phyloP scores from a whole-genome alignment of 1,140 invertebrate genomes.

The Pollicipes pollicipes region DNA sequence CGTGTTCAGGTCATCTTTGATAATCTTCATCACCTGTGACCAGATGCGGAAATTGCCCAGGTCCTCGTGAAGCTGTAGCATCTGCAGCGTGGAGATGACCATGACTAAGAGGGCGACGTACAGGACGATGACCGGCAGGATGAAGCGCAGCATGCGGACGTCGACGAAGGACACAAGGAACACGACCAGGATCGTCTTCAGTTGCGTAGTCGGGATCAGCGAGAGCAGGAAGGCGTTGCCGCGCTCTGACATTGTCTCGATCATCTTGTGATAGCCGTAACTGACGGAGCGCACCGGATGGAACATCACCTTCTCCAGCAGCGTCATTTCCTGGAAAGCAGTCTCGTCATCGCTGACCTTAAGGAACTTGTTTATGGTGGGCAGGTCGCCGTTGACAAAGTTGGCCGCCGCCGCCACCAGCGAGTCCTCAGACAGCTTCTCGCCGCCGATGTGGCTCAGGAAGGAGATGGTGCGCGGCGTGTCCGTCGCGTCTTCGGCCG shows the following conservation, averaged over 20 bases:
- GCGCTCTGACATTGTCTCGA: background rate
- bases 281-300: background rate
- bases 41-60: constrained; percentile 53
- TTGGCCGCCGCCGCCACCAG: constrained; percentile 58
- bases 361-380: constrained; percentile 48
- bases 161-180: constrained; percentile 46
- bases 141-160: constrained; percentile 41
- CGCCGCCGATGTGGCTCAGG: constrained; percentile 25
- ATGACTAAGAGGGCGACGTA: constrained; percentile 51
- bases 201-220: background rate
- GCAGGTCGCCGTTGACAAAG: constrained; percentile 55
- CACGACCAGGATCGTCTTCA: constrained; percentile 40
- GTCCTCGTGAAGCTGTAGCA: constrained; percentile 52
- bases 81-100: constrained; percentile 57
- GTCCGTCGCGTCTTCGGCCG: background rate
- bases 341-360: constrained; percentile 30
- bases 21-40: constrained; percentile 37
- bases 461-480: background rate
- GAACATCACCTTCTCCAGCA: background rate
- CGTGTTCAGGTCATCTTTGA: constrained; percentile 38
- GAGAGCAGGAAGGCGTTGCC: background rate
- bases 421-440: constrained; percentile 56
- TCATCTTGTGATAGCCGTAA: background rate
- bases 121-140: constrained; percentile 47
- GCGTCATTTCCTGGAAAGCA: background rate